Evolutionary conservation across 2,797 vertebrate species (phyloP).

Genomic region (Esox masquinongy): DNA sequence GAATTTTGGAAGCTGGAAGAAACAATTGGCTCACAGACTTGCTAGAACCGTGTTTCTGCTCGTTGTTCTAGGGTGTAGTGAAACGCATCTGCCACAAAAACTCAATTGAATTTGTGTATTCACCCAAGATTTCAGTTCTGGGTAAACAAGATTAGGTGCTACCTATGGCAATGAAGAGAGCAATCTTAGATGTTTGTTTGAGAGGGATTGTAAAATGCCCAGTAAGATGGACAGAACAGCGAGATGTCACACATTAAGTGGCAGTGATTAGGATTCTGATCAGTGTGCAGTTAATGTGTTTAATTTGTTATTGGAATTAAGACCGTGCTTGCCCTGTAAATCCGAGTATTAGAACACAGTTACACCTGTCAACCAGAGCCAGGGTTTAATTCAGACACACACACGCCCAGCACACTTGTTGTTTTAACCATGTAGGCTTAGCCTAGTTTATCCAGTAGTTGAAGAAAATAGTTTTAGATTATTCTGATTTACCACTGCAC

Average conservation of each 20-base stretch:
- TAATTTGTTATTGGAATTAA: background rate
- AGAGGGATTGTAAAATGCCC: background rate
- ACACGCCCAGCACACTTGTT: background rate
- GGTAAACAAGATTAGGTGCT: no score
- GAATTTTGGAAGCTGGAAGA: no score
- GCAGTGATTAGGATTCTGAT: background rate
- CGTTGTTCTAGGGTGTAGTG: no score
- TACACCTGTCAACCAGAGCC: background rate
- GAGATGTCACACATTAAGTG: background rate
- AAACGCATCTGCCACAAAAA: no score
- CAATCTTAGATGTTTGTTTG: background rate
- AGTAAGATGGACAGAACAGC: background rate
- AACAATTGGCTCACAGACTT: no score
- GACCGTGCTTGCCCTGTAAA: background rate
- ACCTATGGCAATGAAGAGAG: background rate
- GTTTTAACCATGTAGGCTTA: background rate
- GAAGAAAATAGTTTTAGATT: background rate
- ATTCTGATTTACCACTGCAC: background rate
- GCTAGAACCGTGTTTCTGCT: no score
- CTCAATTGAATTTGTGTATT: no score
- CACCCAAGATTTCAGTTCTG: no score
- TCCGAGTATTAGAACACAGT: background rate
- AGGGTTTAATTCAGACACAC: background rate
- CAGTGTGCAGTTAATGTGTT: conserved; percentile 9
- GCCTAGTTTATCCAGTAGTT: background rate